Base-by-base conservation (phyloP, 2,888 invertebrate species). In the Fragum whitleyi region DNA sequence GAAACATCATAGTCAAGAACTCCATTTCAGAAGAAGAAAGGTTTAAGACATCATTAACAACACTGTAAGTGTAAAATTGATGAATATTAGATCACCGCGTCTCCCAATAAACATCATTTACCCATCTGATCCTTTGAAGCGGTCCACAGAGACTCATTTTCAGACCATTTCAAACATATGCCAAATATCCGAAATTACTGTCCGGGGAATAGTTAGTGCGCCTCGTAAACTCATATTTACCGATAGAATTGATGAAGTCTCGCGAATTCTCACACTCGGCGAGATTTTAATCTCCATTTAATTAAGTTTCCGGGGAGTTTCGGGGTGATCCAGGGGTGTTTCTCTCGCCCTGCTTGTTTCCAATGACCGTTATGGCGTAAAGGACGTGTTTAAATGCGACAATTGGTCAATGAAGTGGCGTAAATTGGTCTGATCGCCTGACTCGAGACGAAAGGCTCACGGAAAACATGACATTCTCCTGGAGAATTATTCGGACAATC, bases 201-300 rank as follows among this genome's bases (percentile, higher is more conserved):
- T 26, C 68, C 51, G 21, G 80, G 74, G 79, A 82, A 80, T 80
- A 73, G 26, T 65, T 26, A 72, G 77, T 59, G 74, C 85, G 85
- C 83, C 74, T 75, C 76, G 81, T 85, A 81, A 79, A 81, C 70
- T 85, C 85, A 77, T 77, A 81, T 81, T 85, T 85, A 85, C 85
- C 74, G 83, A 85, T 85, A 85, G 74, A 80, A 77, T 85, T 82
- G 85, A 81, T 82, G 82, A 77, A 79, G 79, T 85, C 85, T 82
- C 85, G 79, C 28, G 53, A 80, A 79, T 67, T 77, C 85, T 85
- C 85, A 74, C 85, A 80, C 81, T 77, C 77, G 77, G 76, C 81
- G 78, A 85, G 85, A 80, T 77, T 74, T 77, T 79, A 85, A 85
- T 85, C 81, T 81, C 74, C 79, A 81, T 85, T 85, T 85, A 79